Evolutionary conservation across 1,140 invertebrate species (phyloP), one percentile per base, ranked within the genome.

Genomic region (Solenopsis fugax): DNA sequence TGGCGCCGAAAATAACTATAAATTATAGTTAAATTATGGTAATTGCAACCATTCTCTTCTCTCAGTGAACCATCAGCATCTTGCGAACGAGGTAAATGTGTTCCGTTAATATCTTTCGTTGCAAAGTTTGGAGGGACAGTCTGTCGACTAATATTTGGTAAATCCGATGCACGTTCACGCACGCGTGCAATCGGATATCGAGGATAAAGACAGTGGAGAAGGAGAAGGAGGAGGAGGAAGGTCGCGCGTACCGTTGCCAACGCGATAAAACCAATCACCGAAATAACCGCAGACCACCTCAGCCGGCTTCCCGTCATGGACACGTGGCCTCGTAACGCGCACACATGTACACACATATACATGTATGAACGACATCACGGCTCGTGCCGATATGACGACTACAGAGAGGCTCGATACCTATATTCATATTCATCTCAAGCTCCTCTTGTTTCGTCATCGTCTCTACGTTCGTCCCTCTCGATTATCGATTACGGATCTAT

Each of bases 211-310:
- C 60, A 62, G 52, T 86, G 34, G 9, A 45, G n/a, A 48, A n/a
- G n/a, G 45, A 64, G 37, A 9, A n/a, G 9, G 37, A 65, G 37
- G 9, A 41, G 41, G 85, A 54, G 80, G 76, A 69, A 80, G 64
- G 52, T 65, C 58, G 78, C 72, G 86, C 67, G 90, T 92, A 92
- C 92, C 91, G 94, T 93, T 94, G 93, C 94, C 93, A 95, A 92
- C 93, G 93, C 93, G 93, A 94, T 94, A 94, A 94, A 95, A 95
- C 94, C 94, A 94, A 95, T 95, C 94, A 94, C 92, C 94, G 93
- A 95, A 95, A 95, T 95, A 95, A 95, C 93, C 93, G 89, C 93
- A 91, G 92, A 91, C 93, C 92, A 93, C 91, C 93, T 93, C 93
- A 89, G 88, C 90, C 90, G 88, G 89, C 91, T 90, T 93, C 89